phyloP scores from a whole-genome alignment of 2,113 vertebrate species.

The Pollachius pollachius region DNA sequence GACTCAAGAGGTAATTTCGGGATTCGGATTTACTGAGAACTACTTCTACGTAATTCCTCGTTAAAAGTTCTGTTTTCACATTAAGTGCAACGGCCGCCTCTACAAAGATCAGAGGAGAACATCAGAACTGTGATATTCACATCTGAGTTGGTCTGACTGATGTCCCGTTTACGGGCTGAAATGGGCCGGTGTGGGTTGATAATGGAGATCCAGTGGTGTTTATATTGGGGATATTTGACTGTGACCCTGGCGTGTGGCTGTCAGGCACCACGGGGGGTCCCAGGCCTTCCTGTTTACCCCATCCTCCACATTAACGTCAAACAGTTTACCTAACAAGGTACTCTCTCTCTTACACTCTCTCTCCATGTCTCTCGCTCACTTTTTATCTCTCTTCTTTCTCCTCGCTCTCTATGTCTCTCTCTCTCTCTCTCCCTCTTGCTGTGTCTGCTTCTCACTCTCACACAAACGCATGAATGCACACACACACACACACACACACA shows the following conservation, averaged over 20 bases:
- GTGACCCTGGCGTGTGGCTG: slow-evolving; percentile 63
- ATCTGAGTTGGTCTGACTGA: no score
- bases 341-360: slow-evolving; percentile 45
- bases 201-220: slow-evolving; percentile 40
- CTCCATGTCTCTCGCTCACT: slow-evolving; percentile 9
- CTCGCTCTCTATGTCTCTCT: slow-evolving; percentile 2
- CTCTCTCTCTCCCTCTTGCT: neutral
- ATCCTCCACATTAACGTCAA: slow-evolving; percentile 67
- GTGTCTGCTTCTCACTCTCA: neutral
- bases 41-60: no score
- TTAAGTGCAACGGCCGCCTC: no score
- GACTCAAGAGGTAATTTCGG: no score
- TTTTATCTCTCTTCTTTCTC: neutral
- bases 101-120: no score
- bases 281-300: slow-evolving; percentile 70
- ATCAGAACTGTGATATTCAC: no score
- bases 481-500: neutral
- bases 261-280: slow-evolving; percentile 58
- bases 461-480: neutral
- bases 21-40: no score
- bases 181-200: no score
- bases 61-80: no score
- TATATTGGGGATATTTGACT: slow-evolving; percentile 59
- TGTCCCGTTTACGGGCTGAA: no score
- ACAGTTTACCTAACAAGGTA: slow-evolving; percentile 74